phyloP scores from a whole-genome alignment of 1,140 invertebrate genomes.

The Drosophila grimshawi region DNA sequence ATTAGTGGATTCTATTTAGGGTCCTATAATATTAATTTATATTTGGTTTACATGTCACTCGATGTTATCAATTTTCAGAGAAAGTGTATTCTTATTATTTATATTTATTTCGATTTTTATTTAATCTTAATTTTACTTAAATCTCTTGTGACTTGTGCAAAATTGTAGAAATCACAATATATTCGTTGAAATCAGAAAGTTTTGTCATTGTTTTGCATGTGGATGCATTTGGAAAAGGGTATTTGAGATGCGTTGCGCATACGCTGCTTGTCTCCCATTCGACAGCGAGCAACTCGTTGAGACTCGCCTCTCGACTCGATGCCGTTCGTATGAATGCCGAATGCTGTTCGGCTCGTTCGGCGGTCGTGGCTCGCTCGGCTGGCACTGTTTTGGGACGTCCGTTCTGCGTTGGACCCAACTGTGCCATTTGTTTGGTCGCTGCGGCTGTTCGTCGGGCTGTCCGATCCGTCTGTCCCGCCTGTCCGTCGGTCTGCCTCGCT shows the following conservation, averaged over 20 bases:
- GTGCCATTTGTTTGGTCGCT: slow-evolving; percentile 36
- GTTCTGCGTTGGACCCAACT: slow-evolving; percentile 21
- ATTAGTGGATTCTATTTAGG: no score
- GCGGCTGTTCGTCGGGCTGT: slow-evolving; percentile 15
- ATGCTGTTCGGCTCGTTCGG: slow-evolving; percentile 16
- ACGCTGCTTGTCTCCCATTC: slow-evolving; percentile 16
- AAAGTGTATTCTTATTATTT: no score
- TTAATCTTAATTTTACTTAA: no score
- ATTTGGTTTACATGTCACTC: no score
- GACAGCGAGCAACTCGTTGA: slow-evolving; percentile 61
- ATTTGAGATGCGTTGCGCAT: background rate
- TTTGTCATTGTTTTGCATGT: background rate
- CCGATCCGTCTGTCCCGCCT: slow-evolving; percentile 17
- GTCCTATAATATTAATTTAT: no score
- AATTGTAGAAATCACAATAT: no score
- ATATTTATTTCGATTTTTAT: no score
- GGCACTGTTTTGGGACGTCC: slow-evolving; percentile 21
- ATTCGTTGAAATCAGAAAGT: no score
- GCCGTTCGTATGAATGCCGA: slow-evolving; percentile 28
- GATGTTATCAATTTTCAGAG: no score
- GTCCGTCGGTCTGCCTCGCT: slow-evolving; percentile 13
- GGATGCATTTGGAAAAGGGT: slow-evolving; percentile 4
- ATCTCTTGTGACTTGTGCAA: no score
- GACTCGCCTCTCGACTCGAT: slow-evolving; percentile 49
- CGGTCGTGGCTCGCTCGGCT: slow-evolving; percentile 25